phyloP scores from a whole-genome alignment of 2,888 invertebrate species.

The Linnaemya tessellans region DNA sequence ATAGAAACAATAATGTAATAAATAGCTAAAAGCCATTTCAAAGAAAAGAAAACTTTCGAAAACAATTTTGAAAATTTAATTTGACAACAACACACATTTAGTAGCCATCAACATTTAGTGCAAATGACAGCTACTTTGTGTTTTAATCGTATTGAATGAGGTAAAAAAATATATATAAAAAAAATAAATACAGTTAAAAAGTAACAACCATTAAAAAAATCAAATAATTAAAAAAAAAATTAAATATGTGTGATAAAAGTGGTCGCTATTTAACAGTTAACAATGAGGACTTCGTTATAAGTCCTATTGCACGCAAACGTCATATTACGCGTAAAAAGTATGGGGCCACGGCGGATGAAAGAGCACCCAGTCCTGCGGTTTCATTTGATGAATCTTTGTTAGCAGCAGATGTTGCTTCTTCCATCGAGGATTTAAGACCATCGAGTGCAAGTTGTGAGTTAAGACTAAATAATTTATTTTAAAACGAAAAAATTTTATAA shows the following conservation, averaged over 20 bases:
- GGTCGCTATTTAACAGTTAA: slow-evolving; percentile 70
- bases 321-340: slow-evolving; percentile 64
- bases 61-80: slow-evolving; percentile 40
- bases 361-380: slow-evolving; percentile 29
- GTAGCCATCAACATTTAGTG: slow-evolving; percentile 54
- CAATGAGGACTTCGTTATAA: slow-evolving; percentile 68
- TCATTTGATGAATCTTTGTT: slow-evolving; percentile 47
- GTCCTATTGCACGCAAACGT: slow-evolving; percentile 61
- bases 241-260: slow-evolving; percentile 45
- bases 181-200: slow-evolving; percentile 17
- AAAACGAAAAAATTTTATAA: no score
- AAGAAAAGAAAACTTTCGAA: slow-evolving; percentile 32
- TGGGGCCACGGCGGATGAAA: slow-evolving; percentile 65
- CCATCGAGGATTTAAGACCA: slow-evolving; percentile 52
- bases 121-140: slow-evolving; percentile 63
- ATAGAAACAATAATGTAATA: slow-evolving; percentile 5
- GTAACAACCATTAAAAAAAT: slow-evolving; percentile 38
- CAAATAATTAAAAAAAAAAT: slow-evolving; percentile 1
- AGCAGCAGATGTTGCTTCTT: background rate
- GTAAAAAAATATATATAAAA: slow-evolving; percentile 13
- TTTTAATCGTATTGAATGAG: background rate
- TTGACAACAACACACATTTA: slow-evolving; percentile 45
- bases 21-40: slow-evolving; percentile 17
- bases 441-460: slow-evolving; percentile 56
- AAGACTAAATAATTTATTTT: background rate